phyloP scores from a whole-genome alignment of 2,888 invertebrate species.

The Melanostoma mellinum region DNA sequence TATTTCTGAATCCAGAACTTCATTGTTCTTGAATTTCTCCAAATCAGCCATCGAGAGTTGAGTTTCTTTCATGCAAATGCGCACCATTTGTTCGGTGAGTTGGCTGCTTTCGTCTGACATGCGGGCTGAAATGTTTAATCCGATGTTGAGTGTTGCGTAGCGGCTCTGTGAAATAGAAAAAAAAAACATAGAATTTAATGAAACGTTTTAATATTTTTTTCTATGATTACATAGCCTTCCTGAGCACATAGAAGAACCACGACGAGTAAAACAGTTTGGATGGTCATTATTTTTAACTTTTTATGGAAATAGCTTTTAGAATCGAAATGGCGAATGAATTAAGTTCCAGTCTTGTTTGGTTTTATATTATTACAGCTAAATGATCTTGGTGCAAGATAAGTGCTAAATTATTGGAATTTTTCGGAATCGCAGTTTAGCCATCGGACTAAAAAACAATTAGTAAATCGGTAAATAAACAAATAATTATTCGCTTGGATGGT shows the following conservation, averaged over 20 bases:
- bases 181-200: background rate
- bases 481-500: slow-evolving; percentile 45
- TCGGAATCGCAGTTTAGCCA: slow-evolving; percentile 16
- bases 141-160: slow-evolving; percentile 47
- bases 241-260: slow-evolving; percentile 30
- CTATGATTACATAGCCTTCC: slow-evolving; percentile 40
- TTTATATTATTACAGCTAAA: slow-evolving; percentile 44
- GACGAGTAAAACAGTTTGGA: slow-evolving; percentile 18
- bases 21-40: slow-evolving; percentile 74
- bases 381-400: slow-evolving; percentile 43
- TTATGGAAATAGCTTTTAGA: too few relatives aligned
- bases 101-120: slow-evolving; percentile 50
- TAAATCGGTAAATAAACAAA: slow-evolving; percentile 5
- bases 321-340: slow-evolving; percentile 12
- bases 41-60: slow-evolving; percentile 78
- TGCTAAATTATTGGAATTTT: slow-evolving; percentile 26
- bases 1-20: slow-evolving; percentile 62
- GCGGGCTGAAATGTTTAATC: slow-evolving; percentile 47
- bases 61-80: slow-evolving; percentile 77
- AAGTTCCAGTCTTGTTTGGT: background rate
- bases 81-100: slow-evolving; percentile 74
- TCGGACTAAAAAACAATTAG: slow-evolving; percentile 33
- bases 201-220: background rate
- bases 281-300: slow-evolving; percentile 28
- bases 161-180: slow-evolving; percentile 8